Evolutionary conservation across 2,113 vertebrate species (phyloP).

Genomic region (Carassius carassius): DNA sequence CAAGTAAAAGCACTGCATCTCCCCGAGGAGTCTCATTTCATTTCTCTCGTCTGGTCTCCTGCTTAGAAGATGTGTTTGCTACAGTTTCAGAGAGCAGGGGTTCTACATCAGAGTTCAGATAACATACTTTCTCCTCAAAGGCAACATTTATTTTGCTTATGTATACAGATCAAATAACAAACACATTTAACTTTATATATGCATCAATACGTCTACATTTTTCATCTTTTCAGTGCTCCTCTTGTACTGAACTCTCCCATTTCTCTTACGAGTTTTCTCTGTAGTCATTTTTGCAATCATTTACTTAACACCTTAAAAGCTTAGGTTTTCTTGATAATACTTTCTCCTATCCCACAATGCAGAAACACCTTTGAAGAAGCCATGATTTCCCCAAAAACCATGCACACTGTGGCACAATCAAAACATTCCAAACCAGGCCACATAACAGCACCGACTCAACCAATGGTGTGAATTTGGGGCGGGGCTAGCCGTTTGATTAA

Average conservation of each 20-base stretch:
- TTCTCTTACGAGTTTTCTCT: not conserved
- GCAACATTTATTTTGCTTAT: not conserved
- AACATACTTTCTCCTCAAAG: slow-evolving; percentile 9
- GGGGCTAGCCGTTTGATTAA: not conserved
- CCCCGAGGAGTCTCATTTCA: not conserved
- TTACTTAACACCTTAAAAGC: not conserved
- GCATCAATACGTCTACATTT: not conserved
- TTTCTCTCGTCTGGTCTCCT: not conserved
- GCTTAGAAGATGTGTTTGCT: slow-evolving; percentile 10
- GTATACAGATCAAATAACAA: not conserved
- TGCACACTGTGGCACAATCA: not conserved
- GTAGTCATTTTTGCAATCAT: not conserved
- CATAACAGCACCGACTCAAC: not conserved
- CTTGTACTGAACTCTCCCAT: not conserved
- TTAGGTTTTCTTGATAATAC: not conserved
- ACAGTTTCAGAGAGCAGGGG: not conserved
- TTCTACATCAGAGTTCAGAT: slow-evolving; percentile 4
- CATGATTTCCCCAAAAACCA: not conserved
- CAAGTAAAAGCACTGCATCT: slow-evolving; percentile 13
- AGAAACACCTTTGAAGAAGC: not conserved
- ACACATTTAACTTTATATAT: not conserved
- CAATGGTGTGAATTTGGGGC: not conserved
- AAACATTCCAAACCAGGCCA: not conserved
- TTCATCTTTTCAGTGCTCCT: not conserved
- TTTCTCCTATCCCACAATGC: not conserved